phyloP scores from a whole-genome alignment of 2,113 vertebrate species.

The Pica pica region DNA sequence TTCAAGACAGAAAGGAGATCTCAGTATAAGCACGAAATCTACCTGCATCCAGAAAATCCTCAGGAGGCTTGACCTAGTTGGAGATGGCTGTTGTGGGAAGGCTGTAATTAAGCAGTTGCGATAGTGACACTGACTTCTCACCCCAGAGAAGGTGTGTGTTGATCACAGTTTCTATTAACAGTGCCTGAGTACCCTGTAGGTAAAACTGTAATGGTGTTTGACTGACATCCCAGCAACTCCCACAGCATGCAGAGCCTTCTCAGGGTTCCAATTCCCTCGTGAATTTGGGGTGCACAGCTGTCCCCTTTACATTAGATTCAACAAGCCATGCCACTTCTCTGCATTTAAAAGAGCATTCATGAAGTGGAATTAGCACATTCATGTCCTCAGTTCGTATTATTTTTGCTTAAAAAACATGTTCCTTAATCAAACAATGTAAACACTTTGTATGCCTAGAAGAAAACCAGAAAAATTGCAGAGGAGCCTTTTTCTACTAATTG shows the following conservation, averaged over 20 bases:
- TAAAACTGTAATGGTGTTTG: neutral
- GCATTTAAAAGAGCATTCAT: neutral
- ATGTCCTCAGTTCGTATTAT: neutral
- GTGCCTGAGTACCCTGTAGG: neutral
- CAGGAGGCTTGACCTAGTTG: neutral
- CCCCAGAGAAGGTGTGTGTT: neutral
- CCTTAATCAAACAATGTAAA: neutral
- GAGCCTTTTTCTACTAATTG: neutral
- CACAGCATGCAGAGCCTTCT: neutral
- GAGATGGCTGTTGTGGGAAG: neutral
- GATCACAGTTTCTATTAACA: neutral
- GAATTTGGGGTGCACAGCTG: neutral
- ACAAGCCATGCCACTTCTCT: neutral
- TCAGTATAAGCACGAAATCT: neutral
- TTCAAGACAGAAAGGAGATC: neutral
- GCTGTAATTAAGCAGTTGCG: neutral
- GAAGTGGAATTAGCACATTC: neutral
- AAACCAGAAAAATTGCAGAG: neutral
- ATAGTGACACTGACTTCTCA: neutral
- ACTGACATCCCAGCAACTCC: neutral
- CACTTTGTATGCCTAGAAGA: neutral
- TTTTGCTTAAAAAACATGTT: neutral
- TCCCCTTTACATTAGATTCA: neutral
- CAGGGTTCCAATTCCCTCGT: accelerated
- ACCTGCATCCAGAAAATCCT: neutral